phyloP scores from a whole-genome alignment of 1,140 invertebrate species.

The Drosophila ironensis region DNA sequence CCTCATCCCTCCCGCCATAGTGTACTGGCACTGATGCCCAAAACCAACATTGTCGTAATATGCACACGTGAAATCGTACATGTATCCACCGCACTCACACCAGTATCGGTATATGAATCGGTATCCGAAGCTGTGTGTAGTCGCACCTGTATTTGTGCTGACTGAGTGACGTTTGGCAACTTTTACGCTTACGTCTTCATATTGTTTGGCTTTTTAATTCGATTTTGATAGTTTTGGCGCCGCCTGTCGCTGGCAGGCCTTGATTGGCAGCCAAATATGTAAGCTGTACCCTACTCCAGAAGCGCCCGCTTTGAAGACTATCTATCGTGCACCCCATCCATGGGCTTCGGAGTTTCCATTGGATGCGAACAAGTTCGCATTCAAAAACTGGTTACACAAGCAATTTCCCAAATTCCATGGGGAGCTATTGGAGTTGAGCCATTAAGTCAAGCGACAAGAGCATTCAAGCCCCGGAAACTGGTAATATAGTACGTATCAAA shows the following conservation, averaged over 20 bases:
- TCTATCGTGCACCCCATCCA: too few species aligned
- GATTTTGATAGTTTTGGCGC: conserved; percentile 46
- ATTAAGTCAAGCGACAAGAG: too few species aligned
- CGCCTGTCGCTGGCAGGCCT: conserved; percentile 9
- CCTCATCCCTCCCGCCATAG: neutral
- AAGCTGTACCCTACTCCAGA: neutral
- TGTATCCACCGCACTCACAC: conserved; percentile 3
- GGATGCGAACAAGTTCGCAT: too few species aligned
- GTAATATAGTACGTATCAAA: too few species aligned
- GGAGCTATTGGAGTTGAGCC: too few species aligned
- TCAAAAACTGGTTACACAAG: too few species aligned
- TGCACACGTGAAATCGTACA: conserved; percentile 21
- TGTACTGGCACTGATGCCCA: conserved; percentile 1
- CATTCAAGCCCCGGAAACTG: too few species aligned
- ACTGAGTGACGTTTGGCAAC: conserved; percentile 55
- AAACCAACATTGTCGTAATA: conserved; percentile 7
- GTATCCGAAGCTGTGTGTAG: neutral
- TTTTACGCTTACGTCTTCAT: conserved; percentile 29
- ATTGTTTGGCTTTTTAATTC: conserved; percentile 43
- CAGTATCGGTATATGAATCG: neutral
- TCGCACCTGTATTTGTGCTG: conserved; percentile 5
- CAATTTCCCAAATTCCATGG: too few species aligned
- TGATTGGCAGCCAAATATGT: conserved; percentile 42
- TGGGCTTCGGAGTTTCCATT: too few species aligned
- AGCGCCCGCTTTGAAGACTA: conserved; percentile 2